These are phyloP conservation scores for Zosterops japonicus DNA, from an alignment of 2,113 vertebrate genomes.

Conservation along the genomic window DNA sequence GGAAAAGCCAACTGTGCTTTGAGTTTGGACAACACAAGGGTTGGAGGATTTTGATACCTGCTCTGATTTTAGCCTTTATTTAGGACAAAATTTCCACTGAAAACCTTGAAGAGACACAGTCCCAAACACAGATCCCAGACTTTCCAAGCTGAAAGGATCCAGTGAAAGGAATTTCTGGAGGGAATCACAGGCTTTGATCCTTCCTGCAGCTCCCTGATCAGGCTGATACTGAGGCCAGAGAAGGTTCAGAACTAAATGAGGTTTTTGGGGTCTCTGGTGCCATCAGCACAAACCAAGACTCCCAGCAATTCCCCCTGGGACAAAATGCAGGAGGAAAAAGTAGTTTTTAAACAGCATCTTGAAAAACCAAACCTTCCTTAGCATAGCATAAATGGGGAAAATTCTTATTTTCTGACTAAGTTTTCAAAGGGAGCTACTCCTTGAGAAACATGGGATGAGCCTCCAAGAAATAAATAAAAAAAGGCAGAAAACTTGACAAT, in stretches of 20 bases:
- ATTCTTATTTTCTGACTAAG: background rate
- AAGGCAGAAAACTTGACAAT: background rate
- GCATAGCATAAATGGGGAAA: background rate
- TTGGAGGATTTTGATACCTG: background rate
- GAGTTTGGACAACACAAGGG: background rate
- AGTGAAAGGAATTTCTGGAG: background rate
- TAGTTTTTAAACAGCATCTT: background rate
- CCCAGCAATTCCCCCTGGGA: slow-evolving; percentile 50
- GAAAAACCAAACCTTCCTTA: background rate
- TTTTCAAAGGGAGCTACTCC: background rate
- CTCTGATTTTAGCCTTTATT: background rate
- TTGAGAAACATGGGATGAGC: background rate
- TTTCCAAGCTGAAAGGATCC: background rate
- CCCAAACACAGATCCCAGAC: background rate
- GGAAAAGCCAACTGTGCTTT: background rate
- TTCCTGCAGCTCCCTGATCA: background rate
- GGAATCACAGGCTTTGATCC: background rate
- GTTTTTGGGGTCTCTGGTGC: slow-evolving; percentile 41
- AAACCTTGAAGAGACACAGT: background rate
- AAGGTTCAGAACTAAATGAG: slow-evolving; percentile 67
- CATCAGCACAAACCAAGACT: slow-evolving; percentile 71
- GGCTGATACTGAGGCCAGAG: background rate
- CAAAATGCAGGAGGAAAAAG: slow-evolving; percentile 24
- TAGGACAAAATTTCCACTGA: background rate
- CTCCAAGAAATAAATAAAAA: background rate